These are phyloP conservation scores for Erinaceus europaeus DNA, from an alignment of 2,113 vertebrate species.

Conservation along the genomic window DNA sequence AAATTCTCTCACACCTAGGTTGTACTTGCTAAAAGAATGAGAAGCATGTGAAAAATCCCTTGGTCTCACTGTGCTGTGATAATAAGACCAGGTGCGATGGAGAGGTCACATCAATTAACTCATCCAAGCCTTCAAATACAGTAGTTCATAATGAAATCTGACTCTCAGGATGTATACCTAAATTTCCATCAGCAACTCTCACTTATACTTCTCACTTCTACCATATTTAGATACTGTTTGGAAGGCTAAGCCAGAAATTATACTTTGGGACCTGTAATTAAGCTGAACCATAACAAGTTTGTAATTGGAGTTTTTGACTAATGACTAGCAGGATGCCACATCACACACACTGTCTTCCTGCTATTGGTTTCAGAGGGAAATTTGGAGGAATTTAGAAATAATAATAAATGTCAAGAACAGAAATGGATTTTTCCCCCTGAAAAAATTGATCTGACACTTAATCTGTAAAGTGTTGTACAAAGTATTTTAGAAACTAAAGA, in stretches of 20 bases:
- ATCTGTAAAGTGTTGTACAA: too few relatives aligned
- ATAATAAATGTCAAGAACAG: not conserved
- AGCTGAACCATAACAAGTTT: not conserved
- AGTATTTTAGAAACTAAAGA: too few relatives aligned
- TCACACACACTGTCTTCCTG: not conserved
- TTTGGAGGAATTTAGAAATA: not conserved
- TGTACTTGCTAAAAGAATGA: constrained; percentile 37
- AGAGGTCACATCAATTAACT: not conserved
- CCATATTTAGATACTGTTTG: not conserved
- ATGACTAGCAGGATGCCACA: not conserved
- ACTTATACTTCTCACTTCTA: not conserved
- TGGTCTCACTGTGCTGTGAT: not conserved
- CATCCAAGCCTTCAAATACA: not conserved
- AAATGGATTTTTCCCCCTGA: too few relatives aligned
- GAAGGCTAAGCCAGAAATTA: constrained; percentile 2
- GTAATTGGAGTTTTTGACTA: not conserved
- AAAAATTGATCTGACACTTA: not conserved
- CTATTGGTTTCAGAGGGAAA: not conserved
- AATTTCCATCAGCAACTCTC: not conserved
- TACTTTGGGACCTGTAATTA: not conserved
- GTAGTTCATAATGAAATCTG: not conserved
- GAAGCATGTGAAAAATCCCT: constrained; percentile 2
- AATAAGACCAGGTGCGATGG: not conserved
- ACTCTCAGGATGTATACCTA: not conserved
- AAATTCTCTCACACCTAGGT: constrained; percentile 33